Evolutionary conservation across 2,888 invertebrate genomes (phyloP), one percentile per base, ranked within the genome.

Genomic region (Melolontha melolontha): DNA sequence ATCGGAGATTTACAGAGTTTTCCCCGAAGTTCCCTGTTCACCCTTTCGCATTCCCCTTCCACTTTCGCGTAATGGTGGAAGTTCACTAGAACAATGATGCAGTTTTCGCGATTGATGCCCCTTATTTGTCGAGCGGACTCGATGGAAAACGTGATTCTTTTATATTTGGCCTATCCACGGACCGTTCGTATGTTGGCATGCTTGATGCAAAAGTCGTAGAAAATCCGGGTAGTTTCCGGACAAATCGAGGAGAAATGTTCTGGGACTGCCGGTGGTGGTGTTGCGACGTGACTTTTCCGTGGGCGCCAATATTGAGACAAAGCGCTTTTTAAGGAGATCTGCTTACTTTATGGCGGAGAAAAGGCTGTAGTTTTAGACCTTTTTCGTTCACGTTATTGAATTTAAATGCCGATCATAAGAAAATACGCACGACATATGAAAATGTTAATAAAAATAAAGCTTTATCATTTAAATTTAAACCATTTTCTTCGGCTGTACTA

Each of bases 81-180:
- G 10, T 67, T 68, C 69, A 64, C 49, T 67, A 66, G 64, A 70
- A 71, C 69, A 65, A 51, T 34, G 59, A 49, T 73, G 73, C 71
- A 73, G 70, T 69, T 70, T 70, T 72, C 64, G 47, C 63, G 70
- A 73, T 73, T 72, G 73, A 73, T 73, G 73, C 72, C 71, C 73
- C 71, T 74, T 75, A 75, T 77, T 78, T 76, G 72, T 72, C 68
- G 70, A 72, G 73, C 72, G 73, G 76, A 70, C 59, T 64, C 70
- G 71, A 73, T 73, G 67, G 71, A 70, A 70, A 76, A 81, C 80
- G 81, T 80, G 80, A 80, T 79, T 79, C 79, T 80, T 78, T 77
- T 77, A 79, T 78, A 79, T 80, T 79, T 78, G 73, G 79, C 76
- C 77, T 78, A 79, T 79, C 72, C 72, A 34, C 7, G 72, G 40